Base-by-base conservation (phyloP, 2,113 vertebrate species). In the Cranoglanis bouderius region DNA sequence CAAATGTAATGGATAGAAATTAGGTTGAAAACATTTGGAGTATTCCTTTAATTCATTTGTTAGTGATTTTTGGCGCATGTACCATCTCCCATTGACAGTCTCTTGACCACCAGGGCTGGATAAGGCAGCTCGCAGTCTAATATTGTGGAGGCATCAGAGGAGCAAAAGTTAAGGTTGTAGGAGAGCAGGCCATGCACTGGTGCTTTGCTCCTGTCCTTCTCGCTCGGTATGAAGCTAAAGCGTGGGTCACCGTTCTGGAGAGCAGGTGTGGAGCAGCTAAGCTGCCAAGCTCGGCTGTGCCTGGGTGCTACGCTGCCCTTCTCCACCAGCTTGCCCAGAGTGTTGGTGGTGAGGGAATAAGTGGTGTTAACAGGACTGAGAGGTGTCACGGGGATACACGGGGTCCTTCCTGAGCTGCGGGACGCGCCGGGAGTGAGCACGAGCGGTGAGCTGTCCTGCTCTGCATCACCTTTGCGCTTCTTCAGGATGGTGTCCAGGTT, bases 401-500 rank as follows among this genome's bases (percentile, higher is more conserved):
- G 55, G 35, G 93, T 72, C 9, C 77, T 0, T 86, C 65, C 13
- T 19, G 90, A 61, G 19, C 91, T 26, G 12, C 78, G 0, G 88
- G 59, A 14, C 12, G 0, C 74, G 0, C 75, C 75, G 0, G 93
- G 92, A 10, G 67, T 90, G 0, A 82, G 43, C 90, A 88, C 82
- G 55, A 90, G 87, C 26, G 46, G 10, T 65, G 90, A 72, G 4
- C 92, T 29, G 38, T 38, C 91, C 38, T 3, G 12, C 0, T 67
- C 32, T 0, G 53, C 4, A 0, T 75, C 65, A 63, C 24, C 89
- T 1, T 21, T 65, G 57, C 94, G 94, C 51, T 95, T 97, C 92
- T 96, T 97, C 88, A 97, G 92, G 38, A 97, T 92, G 86, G 94
- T 95, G 72, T 97, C 97, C 89, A 97, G 90, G 83, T 96, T 96